These are phyloP conservation scores for Harpalus rubripes DNA, from an alignment of 2,888 invertebrate species.

Conservation along the genomic window DNA sequence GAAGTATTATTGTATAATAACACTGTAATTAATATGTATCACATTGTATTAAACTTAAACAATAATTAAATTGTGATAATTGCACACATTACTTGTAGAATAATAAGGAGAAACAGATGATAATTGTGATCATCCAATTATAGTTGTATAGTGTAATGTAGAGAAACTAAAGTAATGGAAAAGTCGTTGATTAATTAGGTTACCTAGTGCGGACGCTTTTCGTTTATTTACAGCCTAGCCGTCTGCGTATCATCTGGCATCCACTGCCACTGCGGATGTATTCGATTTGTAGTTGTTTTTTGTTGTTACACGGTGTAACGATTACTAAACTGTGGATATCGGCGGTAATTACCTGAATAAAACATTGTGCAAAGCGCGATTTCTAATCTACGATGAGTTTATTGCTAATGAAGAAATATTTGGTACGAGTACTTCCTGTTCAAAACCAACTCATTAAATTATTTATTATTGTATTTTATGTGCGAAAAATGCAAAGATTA, in stretches of 20 bases:
- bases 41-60: no score
- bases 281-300: conserved; percentile 32
- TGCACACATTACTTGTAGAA: no score
- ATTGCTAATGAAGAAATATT: conserved; percentile 35
- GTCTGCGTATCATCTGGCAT: conserved; percentile 35
- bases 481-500: background rate
- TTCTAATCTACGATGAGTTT: conserved; percentile 39
- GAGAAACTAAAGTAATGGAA: conserved; percentile 26
- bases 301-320: conserved; percentile 42
- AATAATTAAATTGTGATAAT: no score
- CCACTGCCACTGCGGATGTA: conserved; percentile 4
- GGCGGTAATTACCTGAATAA: conserved; percentile 29
- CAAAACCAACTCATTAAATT: background rate
- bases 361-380: conserved; percentile 30
- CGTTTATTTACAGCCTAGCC: conserved; percentile 40
- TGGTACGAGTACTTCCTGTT: background rate
- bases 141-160: background rate
- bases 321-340: conserved; percentile 48
- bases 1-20: no score
- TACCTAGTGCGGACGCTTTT: conserved; percentile 9
- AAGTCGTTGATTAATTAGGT: conserved; percentile 27
- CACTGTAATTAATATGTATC: no score
- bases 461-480: conserved; percentile 7
- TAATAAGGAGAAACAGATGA: conserved; percentile 10
- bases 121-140: background rate